Percentiles rank a stretch among this genome's conserved stretches.
Evolutionary conservation across 2,113 vertebrate species (phyloP).

Genomic region (Chlorocebus sabaeus): DNA sequence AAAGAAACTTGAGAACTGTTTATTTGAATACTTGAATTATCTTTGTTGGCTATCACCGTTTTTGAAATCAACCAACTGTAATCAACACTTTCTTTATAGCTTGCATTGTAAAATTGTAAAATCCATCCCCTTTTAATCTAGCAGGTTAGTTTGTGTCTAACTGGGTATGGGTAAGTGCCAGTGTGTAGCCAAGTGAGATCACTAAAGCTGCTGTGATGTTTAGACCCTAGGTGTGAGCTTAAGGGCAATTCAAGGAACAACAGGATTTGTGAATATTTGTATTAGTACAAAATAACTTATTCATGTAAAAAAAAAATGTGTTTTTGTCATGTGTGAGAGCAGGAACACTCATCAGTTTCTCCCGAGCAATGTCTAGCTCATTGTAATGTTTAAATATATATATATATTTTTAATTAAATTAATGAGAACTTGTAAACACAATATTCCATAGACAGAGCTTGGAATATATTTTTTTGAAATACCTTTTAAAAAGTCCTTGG

Average conservation of each 20-base stretch:
- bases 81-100: neutral
- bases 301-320: neutral
- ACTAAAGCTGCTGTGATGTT: neutral
- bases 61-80: neutral
- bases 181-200: neutral
- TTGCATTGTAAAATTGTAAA: neutral
- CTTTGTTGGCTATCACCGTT: neutral
- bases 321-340: neutral
- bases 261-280: neutral
- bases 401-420: neutral
- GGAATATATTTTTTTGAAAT: neutral
- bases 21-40: neutral
- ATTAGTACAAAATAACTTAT: neutral
- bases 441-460: neutral
- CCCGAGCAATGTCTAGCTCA: neutral
- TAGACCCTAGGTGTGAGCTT: neutral
- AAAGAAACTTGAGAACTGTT: neutral
- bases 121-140: neutral
- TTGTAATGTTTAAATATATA: neutral
- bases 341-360: neutral
- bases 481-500: neutral
- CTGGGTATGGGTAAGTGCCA: neutral
- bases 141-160: neutral
- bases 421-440: neutral
- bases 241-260: neutral